Evolutionary conservation across 1,140 invertebrate genomes (phyloP).

Genomic region (Palaemon carinicauda): DNA sequence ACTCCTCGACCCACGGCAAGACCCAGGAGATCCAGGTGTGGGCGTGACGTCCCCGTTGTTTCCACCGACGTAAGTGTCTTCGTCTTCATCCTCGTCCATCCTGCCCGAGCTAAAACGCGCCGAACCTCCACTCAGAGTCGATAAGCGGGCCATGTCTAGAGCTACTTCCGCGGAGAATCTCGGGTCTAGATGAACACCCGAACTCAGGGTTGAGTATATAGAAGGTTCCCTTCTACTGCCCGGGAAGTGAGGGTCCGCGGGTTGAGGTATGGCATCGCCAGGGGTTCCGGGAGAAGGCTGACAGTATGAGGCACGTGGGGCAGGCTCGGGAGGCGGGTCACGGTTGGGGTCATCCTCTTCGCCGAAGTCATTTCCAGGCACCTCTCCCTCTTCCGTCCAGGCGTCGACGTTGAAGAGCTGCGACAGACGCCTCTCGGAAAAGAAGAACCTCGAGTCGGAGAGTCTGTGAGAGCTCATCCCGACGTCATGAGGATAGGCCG

Average conservation of each 20-base stretch:
- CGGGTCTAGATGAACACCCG: constrained; percentile 40
- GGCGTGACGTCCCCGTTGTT: constrained; percentile 50
- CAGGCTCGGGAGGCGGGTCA: constrained; percentile 61
- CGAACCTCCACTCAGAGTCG: constrained; percentile 51
- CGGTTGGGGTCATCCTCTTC: constrained; percentile 55
- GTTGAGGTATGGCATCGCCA: constrained; percentile 66
- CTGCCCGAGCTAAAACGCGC: constrained; percentile 38
- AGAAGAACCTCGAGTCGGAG: constrained; percentile 49
- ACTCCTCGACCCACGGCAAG: constrained; percentile 69
- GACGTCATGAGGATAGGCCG: constrained; percentile 23
- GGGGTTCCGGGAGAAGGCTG: constrained; percentile 58
- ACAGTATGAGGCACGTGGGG: constrained; percentile 61
- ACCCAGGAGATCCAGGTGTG: constrained; percentile 68
- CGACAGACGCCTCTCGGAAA: constrained; percentile 70
- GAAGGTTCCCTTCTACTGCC: constrained; percentile 10
- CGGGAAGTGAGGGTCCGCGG: constrained; percentile 68
- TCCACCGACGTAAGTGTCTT: constrained; percentile 33
- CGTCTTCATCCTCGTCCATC: constrained; percentile 38
- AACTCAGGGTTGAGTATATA: constrained; percentile 44
- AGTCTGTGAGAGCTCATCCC: constrained; percentile 34
- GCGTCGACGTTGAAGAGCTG: constrained; percentile 77
- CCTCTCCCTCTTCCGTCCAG: constrained; percentile 63
- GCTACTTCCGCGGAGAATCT: constrained; percentile 55
- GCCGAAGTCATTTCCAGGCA: constrained; percentile 36
- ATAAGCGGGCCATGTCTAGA: constrained; percentile 54